Evolutionary conservation across 2,888 invertebrate genomes (phyloP), one percentile per base, ranked within the genome.

Genomic region (Merodon equestris): DNA sequence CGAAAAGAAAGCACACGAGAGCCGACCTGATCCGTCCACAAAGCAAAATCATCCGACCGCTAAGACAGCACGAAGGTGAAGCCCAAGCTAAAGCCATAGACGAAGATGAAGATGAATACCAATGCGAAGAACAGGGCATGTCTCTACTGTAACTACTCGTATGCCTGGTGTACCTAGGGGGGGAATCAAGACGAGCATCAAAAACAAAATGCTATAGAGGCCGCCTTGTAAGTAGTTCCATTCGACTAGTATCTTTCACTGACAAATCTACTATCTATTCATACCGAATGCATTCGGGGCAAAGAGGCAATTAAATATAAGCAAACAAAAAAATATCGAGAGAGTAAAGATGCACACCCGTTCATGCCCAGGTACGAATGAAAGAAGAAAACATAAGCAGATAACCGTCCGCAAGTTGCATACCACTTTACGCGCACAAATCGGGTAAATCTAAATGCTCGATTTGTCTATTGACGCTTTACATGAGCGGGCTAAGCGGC

Each of bases 391-490:
- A 70, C 79, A 74, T 74, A 79, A 79, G 68, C 50, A 79, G 68
- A 74, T 19, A 79, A 50, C 61, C 18, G 40, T 12, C 17, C 34
- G 42, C 63, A 10, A 34, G 44, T 18, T 19, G 51, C 63, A 74
- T 57, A 73, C 51, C 47, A 79, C 67, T 79, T 68, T 63, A 73
- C 68, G 77, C 57, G 68, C 77, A 73, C 53, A 79, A 79, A 73
- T 79, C 77, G 77, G 73, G 77, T 68, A 73, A 73, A 79, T 79
- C 77, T 73, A 73, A 77, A 79, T 79, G 77, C 77, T 79, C 77
- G 77, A 79, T 79, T 79, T 73, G 77, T 79, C 77, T 79, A 79
- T 73, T 79, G 77, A 79, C 73, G 77, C 68, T 79, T 79, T 68
- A 79, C 77, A 77, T 73, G 73, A 63, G 50, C 73, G 54, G 53